Evolutionary conservation across 2,888 invertebrate genomes (phyloP).

Genomic region (Leptopilina drosophilae): DNA sequence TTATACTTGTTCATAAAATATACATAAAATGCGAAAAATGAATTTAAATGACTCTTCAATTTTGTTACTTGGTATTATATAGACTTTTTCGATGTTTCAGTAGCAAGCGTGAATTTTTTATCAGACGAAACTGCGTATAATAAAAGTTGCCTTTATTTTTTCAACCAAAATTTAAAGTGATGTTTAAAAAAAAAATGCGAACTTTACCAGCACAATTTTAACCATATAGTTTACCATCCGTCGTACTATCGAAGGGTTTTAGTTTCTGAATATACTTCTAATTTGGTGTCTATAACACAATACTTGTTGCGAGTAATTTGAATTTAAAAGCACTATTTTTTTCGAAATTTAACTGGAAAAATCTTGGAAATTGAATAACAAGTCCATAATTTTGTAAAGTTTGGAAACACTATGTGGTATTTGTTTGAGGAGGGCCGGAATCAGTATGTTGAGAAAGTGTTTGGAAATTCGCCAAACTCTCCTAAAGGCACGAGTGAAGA

Average conservation of each 20-base stretch:
- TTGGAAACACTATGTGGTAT: slow-evolving; percentile 14
- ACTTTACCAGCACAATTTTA: no score
- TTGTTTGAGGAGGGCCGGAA: neutral
- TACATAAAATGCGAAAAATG: slow-evolving; percentile 39
- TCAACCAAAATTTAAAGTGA: no score
- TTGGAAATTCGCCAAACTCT: slow-evolving; percentile 31
- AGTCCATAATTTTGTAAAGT: slow-evolving; percentile 22
- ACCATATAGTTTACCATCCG: no score
- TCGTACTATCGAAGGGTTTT: no score
- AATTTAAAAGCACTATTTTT: neutral
- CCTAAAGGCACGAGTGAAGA: neutral
- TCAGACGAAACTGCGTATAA: neutral
- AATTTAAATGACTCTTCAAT: slow-evolving; percentile 34
- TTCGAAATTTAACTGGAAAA: slow-evolving; percentile 2
- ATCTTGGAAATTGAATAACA: slow-evolving; percentile 26
- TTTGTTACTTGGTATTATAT: neutral
- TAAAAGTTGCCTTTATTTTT: neutral
- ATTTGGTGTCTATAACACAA: no score
- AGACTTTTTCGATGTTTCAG: neutral
- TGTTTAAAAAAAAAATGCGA: no score
- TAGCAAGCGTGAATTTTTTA: neutral
- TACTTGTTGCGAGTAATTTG: neutral
- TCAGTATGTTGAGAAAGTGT: slow-evolving; percentile 8
- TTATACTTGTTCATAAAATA: slow-evolving; percentile 33
- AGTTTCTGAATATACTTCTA: no score